Evolutionary conservation across 2,797 vertebrate species (phyloP), one percentile per base, ranked within the genome.

Genomic region (Loris lydekkerianus): DNA sequence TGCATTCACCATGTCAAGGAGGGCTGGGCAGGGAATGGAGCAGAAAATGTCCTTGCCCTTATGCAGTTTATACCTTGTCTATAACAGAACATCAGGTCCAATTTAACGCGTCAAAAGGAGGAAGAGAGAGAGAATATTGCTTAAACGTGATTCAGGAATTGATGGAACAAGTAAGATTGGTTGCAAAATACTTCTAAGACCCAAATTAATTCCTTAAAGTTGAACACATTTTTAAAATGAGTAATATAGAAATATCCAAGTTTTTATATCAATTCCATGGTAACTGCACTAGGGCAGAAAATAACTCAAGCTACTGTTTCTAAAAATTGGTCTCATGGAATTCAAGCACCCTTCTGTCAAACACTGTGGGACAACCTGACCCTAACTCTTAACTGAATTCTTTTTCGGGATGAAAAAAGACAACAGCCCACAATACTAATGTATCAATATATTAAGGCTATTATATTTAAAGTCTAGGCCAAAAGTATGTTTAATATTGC

Each of bases 41-140:
- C 17, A 88, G 88, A 95, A 89, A 92, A 92, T 21, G 61, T n/a
- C 58, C 63, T 89, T 85, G 46, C n/a, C 31, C 29, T 86, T 11
- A 10, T 75, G 73, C 34, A 94, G 83, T 83, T 69, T 78, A 31
- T 67, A 76, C 72, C n/a, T 63, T 73, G n/a, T 80, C 46, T 37
- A 56, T 15, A 82, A 76, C 37, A 75, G 49, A 83, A 60, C 37
- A 93, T n/a, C 7, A 29, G 49, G 56, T 92, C 60, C 67, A 90
- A 69, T 88, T 86, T 83, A 67, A 85, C 69, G 73, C 72, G 21
- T 23, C 5, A 78, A 76, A 86, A 63, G 13, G 37, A 29, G 43
- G 65, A n/a, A 65, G 11, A 17, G 14, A 65, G 69, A 78, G 29
- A 73, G 40, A 3, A 18, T 61, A 18, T 56, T n/a, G 4, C 34